Evolutionary conservation across 2,113 vertebrate species (phyloP), one percentile per base, ranked within the genome.

Genomic region (Pachycephala philippinensis): DNA sequence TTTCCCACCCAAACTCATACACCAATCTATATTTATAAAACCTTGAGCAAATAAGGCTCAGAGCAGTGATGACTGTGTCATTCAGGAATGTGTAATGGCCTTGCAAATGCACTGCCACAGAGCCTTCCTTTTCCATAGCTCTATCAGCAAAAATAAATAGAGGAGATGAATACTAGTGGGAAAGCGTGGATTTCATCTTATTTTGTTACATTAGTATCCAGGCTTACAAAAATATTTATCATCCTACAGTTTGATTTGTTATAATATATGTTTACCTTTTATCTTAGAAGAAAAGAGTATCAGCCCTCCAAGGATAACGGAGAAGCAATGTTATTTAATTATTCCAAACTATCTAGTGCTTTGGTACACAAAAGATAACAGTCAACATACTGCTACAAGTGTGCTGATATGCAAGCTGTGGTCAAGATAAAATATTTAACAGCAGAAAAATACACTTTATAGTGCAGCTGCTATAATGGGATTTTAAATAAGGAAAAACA

Each of bases 241-340:
- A 93, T 74, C 26, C 95, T 91, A 82, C 92, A 89, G 94, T 95
- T 95, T 94, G 93, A 93, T 95, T 89, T 94, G 86, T 77, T 95
- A 85, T 95, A 97, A 97, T 97, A 93, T 91, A 85, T 96, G 95
- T 92, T 97, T 97, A 96, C 94, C 74, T 97, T 97, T 98, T 97
- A 96, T 97, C 97, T 81, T 79, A 77, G 91, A 96, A 95, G 93
- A 97, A 96, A 93, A 95, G 80, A 92, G 10, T 95, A 95, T 91
- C 93, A 93, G 68, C 10, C 13, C 42, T 91, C 76, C 84, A 84
- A 96, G 94, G 82, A 86, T 80, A 92, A 54, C 50, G 63, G 78
- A 96, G 94, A 95, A 93, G 75, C 8, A 8, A 65, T 69, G 42
- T 85, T 95, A 92, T 95, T 97, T 97, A 97, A 98, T 98, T 98